These are phyloP conservation scores for Heliconius erato DNA, from an alignment of 2,888 invertebrate species.

Conservation along the genomic window DNA sequence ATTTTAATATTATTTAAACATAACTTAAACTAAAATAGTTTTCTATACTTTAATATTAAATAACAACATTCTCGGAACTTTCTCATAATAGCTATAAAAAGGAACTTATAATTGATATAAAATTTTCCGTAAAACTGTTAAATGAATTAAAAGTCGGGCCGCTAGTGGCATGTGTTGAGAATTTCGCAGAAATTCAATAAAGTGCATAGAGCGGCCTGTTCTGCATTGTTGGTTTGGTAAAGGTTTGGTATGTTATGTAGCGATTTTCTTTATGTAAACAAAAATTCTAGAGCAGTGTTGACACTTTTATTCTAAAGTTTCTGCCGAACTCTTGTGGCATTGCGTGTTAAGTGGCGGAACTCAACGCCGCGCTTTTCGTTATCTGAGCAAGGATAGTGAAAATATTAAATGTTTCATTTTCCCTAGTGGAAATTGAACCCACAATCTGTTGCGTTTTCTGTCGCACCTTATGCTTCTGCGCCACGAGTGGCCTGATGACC, in stretches of 20 bases:
- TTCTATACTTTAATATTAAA: conserved; percentile 1
- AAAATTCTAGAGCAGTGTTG: not conserved
- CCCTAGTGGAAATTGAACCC: no score
- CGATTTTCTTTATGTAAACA: not conserved
- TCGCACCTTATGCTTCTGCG: no score
- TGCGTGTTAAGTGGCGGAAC: no score
- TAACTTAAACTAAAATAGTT: not conserved
- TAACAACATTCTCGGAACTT: not conserved
- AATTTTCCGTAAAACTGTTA: conserved; percentile 51
- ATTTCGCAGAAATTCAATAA: conserved; percentile 80
- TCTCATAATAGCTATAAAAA: conserved; percentile 37
- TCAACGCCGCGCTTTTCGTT: no score
- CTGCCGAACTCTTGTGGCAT: no score
- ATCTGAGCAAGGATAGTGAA: no score
- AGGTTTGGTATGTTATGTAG: conserved; percentile 47
- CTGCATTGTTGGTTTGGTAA: conserved; percentile 56
- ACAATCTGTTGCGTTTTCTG: no score
- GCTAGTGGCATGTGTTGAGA: conserved; percentile 70
- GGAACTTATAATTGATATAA: conserved; percentile 48
- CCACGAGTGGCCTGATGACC: no score
- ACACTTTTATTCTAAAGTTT: not conserved
- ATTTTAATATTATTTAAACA: no score
- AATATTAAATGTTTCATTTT: no score
- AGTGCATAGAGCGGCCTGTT: conserved; percentile 56
- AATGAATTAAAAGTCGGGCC: conserved; percentile 65